Conservation (phyloP, 2,888 invertebrate species). For the Temnothorax unifasciatus region DNA sequence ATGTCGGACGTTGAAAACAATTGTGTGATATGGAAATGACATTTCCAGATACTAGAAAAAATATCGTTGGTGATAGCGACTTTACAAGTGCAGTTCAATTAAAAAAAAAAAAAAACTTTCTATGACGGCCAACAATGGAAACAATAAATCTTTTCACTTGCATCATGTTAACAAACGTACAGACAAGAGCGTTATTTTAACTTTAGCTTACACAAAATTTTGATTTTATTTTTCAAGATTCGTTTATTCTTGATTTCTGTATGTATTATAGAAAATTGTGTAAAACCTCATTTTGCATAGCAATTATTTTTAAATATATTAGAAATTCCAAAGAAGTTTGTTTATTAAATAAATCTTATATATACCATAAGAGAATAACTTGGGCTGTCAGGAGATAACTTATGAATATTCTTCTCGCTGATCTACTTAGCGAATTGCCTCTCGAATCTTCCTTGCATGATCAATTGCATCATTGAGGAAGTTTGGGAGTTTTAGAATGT, state of each 20-base stretch:
- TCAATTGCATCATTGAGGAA: constrained; percentile 59
- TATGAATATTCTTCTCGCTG: constrained; percentile 21
- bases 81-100: constrained; percentile 43
- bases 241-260: not conserved
- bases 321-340: not conserved
- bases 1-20: constrained; percentile 49
- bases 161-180: constrained; percentile 29
- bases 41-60: constrained; percentile 61
- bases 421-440: not conserved
- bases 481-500: constrained; percentile 64
- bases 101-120: constrained; percentile 30
- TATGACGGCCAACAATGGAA: constrained; percentile 25
- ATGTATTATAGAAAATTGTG: not conserved
- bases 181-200: constrained; percentile 27
- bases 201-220: constrained; percentile 14
- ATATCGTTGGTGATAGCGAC: constrained; percentile 60
- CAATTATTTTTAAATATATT: not conserved
- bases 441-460: constrained; percentile 17
- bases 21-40: constrained; percentile 63
- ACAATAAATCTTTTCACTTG: constrained; percentile 34
- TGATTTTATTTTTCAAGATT: not conserved
- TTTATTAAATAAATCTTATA: not conserved
- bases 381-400: not conserved
- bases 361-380: not conserved
- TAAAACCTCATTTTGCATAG: not conserved